phyloP scores from a whole-genome alignment of 1,140 invertebrate species.

The Plutomurus gul region DNA sequence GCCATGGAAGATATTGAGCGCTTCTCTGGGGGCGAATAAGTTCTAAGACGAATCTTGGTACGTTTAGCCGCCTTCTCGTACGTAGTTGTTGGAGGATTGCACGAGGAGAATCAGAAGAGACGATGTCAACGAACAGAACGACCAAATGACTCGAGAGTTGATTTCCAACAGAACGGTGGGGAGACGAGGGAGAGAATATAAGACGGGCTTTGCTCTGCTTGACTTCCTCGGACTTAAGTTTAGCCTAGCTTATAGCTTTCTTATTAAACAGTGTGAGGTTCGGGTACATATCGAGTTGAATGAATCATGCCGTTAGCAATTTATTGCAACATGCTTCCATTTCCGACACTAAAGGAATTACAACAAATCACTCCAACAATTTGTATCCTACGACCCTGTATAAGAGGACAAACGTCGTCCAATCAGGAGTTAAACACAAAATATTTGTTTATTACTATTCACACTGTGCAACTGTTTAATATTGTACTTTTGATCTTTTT shows the following conservation, averaged over 20 bases:
- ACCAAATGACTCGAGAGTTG: neutral
- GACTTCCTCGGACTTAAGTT: conserved; percentile 12
- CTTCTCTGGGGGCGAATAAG: neutral
- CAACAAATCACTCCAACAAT: conserved; percentile 8
- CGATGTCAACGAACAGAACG: neutral
- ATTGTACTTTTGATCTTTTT: too few relatives aligned
- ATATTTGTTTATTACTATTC: too few relatives aligned
- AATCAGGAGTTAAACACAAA: too few relatives aligned
- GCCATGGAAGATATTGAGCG: conserved; percentile 8
- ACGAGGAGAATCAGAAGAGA: neutral
- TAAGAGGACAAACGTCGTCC: too few relatives aligned
- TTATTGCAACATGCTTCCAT: conserved; percentile 29
- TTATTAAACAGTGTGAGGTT: neutral
- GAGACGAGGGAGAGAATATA: neutral
- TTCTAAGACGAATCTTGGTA: neutral
- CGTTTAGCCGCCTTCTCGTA: neutral
- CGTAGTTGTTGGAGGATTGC: neutral
- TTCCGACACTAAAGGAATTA: neutral
- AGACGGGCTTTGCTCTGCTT: conserved; percentile 1
- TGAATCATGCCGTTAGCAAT: conserved; percentile 25
- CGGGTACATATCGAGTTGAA: conserved; percentile 1
- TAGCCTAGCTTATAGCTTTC: conserved; percentile 16
- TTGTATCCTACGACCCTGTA: too few relatives aligned
- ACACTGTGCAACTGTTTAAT: too few relatives aligned
- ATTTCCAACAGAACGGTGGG: neutral